These are phyloP conservation scores for Anisognathus igniventris DNA, from an alignment of 2,797 vertebrate species.

Conservation along the genomic window DNA sequence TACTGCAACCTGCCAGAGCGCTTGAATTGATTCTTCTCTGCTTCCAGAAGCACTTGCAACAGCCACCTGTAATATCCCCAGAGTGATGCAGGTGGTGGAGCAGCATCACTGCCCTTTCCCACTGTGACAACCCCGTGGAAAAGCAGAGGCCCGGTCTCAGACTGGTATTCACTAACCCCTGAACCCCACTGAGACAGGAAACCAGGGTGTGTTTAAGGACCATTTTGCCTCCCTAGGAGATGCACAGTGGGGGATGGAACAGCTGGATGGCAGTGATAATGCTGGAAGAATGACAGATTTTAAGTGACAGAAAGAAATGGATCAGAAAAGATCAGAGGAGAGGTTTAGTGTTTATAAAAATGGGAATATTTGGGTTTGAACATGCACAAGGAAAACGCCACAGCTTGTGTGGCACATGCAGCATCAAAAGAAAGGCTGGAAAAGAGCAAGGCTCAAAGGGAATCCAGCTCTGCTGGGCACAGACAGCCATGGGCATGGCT, in stretches of 20 bases:
- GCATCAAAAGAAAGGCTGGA: neutral
- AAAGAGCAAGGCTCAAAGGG: neutral
- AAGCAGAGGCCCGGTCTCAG: neutral
- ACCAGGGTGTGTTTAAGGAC: neutral
- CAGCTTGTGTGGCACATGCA: neutral
- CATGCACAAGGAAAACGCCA: fast-evolving
- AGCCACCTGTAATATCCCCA: neutral
- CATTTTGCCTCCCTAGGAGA: neutral
- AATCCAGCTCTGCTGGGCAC: neutral
- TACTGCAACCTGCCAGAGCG: neutral
- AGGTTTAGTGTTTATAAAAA: neutral
- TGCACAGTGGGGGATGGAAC: neutral
- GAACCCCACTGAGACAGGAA: neutral
- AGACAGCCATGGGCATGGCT: fast-evolving
- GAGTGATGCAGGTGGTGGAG: neutral
- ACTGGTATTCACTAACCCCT: neutral
- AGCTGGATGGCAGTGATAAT: neutral
- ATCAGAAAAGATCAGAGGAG: neutral
- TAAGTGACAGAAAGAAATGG: neutral
- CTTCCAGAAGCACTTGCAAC: neutral
- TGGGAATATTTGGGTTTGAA: neutral
- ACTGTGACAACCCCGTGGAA: neutral
- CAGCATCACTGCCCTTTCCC: neutral
- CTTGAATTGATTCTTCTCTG: neutral
- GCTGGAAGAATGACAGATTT: neutral